Percentiles rank a stretch among this genome's conserved stretches.
Evolutionary conservation across 2,888 invertebrate species (phyloP).

Genomic region (Cistogaster globosa): DNA sequence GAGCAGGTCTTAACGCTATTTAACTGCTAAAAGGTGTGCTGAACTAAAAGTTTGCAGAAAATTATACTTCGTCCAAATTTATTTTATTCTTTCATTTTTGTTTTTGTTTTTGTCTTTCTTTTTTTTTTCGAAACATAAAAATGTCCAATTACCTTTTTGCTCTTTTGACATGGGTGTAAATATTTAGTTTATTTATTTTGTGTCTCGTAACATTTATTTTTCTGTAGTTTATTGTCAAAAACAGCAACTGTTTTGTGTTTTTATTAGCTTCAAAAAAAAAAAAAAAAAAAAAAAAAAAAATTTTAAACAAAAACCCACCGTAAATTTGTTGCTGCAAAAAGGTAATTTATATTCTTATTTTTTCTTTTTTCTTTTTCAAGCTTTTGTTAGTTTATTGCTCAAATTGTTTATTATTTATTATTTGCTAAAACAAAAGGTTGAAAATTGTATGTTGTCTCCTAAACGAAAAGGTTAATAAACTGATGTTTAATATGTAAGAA

Average conservation of each 20-base stretch:
- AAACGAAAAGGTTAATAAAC: slow-evolving; percentile 50
- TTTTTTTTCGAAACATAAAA: slow-evolving; percentile 19
- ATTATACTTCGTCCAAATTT: slow-evolving; percentile 27
- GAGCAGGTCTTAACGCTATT: slow-evolving; percentile 14
- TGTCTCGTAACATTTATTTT: slow-evolving; percentile 10
- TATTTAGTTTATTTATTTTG: slow-evolving; percentile 51
- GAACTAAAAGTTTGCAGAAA: slow-evolving; percentile 11
- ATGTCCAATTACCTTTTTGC: slow-evolving; percentile 59
- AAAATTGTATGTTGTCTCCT: neutral
- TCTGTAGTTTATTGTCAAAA: slow-evolving; percentile 47
- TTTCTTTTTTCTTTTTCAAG: neutral
- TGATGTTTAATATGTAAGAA: slow-evolving; percentile 17
- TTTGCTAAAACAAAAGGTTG: slow-evolving; percentile 56
- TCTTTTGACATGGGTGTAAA: slow-evolving; percentile 60
- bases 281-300: slow-evolving; percentile 1
- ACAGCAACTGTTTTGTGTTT: slow-evolving; percentile 25
- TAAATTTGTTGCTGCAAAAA: slow-evolving; percentile 52
- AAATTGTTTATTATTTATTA: slow-evolving; percentile 21
- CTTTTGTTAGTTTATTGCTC: slow-evolving; percentile 43
- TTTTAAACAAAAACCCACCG: slow-evolving; percentile 7
- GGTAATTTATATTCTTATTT: slow-evolving; percentile 38
- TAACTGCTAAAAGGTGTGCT: slow-evolving; percentile 30
- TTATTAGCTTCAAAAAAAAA: slow-evolving; percentile 7
- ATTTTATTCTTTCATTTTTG: slow-evolving; percentile 6
- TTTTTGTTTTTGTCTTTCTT: slow-evolving; percentile 24